These are phyloP conservation scores for Cervus canadensis DNA, from an alignment of 2,113 vertebrate genomes.

Conservation along the genomic window DNA sequence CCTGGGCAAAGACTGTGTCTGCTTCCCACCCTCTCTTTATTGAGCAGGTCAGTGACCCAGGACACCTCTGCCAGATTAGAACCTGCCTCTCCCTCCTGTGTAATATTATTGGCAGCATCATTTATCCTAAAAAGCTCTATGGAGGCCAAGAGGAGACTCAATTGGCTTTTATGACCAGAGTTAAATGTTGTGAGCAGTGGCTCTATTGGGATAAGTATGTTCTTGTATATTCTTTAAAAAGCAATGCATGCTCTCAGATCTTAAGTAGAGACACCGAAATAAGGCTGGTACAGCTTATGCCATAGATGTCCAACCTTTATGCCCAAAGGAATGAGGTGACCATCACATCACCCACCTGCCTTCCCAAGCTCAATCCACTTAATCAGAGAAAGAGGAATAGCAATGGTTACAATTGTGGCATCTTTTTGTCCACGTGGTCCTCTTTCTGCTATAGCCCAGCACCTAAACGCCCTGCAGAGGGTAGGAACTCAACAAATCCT, in stretches of 20 bases:
- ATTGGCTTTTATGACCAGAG: too few species aligned
- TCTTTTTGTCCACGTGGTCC: not conserved
- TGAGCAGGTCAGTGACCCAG: not conserved
- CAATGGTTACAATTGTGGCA: not conserved
- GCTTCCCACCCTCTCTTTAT: not conserved
- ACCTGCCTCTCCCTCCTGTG: not conserved
- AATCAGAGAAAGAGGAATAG: not conserved
- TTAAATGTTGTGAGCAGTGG: too few species aligned
- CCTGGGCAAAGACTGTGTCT: not conserved
- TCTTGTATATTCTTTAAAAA: too few species aligned
- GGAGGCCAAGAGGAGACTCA: too few species aligned
- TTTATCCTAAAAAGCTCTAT: not conserved
- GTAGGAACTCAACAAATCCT: not conserved
- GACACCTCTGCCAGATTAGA: not conserved
- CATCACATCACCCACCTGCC: not conserved
- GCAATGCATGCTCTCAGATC: not conserved
- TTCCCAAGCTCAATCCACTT: not conserved
- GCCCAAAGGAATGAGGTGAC: not conserved
- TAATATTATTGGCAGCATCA: not conserved
- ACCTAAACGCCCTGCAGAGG: not conserved
- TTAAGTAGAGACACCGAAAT: not conserved
- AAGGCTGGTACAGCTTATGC: not conserved
- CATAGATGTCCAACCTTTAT: not conserved
- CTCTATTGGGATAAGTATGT: too few species aligned
- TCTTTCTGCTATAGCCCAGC: not conserved